phyloP scores from a whole-genome alignment of 2,113 vertebrate species.

The Pantherophis guttatus region DNA sequence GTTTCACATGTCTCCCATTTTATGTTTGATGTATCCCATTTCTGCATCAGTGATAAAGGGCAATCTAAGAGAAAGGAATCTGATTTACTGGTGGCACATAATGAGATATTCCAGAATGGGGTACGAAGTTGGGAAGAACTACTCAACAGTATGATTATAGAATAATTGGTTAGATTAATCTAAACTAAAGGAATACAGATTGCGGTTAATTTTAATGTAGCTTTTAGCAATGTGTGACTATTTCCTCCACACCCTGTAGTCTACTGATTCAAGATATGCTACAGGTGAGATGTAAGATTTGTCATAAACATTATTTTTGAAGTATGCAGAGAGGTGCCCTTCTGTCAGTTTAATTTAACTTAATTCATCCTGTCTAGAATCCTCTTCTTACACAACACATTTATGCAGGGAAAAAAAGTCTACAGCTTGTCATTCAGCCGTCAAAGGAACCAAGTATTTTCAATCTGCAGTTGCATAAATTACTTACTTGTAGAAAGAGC shows the following conservation, averaged over 20 bases:
- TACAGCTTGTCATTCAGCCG: conserved; percentile 43
- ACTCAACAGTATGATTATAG: neutral
- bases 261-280: neutral
- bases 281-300: neutral
- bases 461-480: conserved; percentile 50
- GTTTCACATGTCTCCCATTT: neutral
- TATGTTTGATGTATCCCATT: neutral
- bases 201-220: neutral
- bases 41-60: neutral
- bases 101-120: neutral
- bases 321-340: neutral
- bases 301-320: neutral
- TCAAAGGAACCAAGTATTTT: conserved; percentile 44
- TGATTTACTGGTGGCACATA: neutral
- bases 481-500: conserved; percentile 48
- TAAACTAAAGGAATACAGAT: neutral
- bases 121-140: neutral
- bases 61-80: neutral
- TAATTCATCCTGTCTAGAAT: neutral
- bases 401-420: conserved; percentile 37
- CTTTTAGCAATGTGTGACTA: neutral
- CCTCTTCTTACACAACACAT: conserved; percentile 28
- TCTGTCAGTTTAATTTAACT: neutral
- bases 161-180: neutral
- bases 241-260: neutral